A percentile compares a stretch with the other conserved stretches of the same genome.
phyloP scores from a whole-genome alignment of 2,888 invertebrate genomes.

The Cephus spinipes region DNA sequence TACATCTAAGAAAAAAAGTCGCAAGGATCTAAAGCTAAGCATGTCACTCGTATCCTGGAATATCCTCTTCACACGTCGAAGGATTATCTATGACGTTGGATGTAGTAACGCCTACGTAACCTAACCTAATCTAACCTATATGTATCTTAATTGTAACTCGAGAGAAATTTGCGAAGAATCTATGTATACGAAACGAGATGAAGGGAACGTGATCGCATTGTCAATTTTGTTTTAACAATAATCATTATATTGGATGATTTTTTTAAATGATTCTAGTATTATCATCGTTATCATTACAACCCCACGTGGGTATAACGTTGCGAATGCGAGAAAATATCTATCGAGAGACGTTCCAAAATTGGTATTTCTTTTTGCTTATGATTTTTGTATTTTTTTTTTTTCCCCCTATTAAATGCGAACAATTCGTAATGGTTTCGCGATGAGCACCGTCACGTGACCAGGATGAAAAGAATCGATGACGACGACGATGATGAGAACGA shows the following conservation, averaged over 20 bases:
- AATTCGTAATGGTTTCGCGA: background rate
- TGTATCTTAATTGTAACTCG: background rate
- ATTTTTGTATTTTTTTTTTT: background rate
- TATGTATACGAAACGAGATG: background rate
- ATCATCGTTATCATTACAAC: background rate
- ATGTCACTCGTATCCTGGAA: background rate
- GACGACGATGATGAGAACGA: constrained; percentile 1
- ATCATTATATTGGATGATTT: background rate
- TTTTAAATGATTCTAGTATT: background rate
- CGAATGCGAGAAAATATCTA: background rate
- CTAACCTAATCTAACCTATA: background rate
- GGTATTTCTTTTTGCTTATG: background rate
- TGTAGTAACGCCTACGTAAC: background rate
- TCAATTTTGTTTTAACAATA: background rate
- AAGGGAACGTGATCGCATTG: background rate
- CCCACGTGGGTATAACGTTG: background rate
- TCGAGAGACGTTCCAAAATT: background rate
- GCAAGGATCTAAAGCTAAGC: background rate
- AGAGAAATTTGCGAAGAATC: background rate
- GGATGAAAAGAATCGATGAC: background rate
- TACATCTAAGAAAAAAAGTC: background rate
- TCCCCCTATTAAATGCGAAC: background rate
- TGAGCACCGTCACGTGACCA: background rate
- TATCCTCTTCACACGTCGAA: background rate
- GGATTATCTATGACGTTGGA: background rate